phyloP scores from a whole-genome alignment of 2,888 invertebrate genomes.

The Drosophila colorata region DNA sequence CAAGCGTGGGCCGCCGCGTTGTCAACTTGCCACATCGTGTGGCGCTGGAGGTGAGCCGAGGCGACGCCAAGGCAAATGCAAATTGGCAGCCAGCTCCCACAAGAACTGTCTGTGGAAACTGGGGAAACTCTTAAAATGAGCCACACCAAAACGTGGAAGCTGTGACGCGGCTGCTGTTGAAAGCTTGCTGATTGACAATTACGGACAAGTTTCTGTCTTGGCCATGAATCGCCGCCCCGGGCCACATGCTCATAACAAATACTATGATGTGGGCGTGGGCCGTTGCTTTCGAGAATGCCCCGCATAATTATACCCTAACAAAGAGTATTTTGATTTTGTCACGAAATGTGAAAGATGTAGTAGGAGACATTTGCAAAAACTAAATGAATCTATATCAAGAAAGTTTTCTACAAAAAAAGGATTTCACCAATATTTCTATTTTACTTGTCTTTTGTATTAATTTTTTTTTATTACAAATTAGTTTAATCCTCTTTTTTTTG shows the following conservation, averaged over 20 bases:
- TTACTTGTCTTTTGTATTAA: too few species aligned
- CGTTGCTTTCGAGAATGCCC: conserved; percentile 6
- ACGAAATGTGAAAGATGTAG: neutral
- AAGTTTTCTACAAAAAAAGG: too few species aligned
- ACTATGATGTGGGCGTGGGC: conserved; percentile 41
- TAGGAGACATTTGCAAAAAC: too few species aligned
- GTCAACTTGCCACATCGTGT: conserved; percentile 2
- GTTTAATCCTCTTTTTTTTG: too few species aligned
- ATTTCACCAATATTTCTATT: too few species aligned
- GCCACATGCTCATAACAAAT: conserved; percentile 30
- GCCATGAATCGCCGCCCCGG: conserved; percentile 43
- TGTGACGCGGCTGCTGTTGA: conserved; percentile 65
- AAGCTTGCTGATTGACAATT: conserved; percentile 81
- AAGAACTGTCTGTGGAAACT: conserved; percentile 13
- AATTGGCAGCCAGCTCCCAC: conserved; percentile 52
- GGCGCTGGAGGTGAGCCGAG: conserved; percentile 28
- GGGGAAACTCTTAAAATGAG: conserved; percentile 29
- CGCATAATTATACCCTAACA: conserved; percentile 29
- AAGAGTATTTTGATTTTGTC: too few species aligned
- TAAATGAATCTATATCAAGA: too few species aligned
- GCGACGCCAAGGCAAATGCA: conserved; percentile 57
- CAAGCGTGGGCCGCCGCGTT: conserved; percentile 55
- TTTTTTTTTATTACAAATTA: too few species aligned
- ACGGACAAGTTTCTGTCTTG: conserved; percentile 55
- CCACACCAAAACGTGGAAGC: conserved; percentile 36